Evolutionary conservation across 1,140 invertebrate genomes (phyloP), one percentile per base, ranked within the genome.

Genomic region (Hydropsyche tenuis): DNA sequence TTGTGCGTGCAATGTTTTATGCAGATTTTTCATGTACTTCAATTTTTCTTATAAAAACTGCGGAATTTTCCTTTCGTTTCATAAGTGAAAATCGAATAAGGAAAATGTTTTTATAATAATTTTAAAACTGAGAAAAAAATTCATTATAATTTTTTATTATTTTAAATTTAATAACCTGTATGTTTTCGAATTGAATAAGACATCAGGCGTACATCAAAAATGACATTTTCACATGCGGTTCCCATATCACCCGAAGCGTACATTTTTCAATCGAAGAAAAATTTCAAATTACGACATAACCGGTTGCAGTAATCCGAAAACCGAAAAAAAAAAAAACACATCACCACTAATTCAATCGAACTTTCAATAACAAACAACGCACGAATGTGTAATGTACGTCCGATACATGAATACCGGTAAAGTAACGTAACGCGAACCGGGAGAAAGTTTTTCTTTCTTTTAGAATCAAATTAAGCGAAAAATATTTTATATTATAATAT

Each of bases 381-480:
- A 37, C 30, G 30, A 37, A 37, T 37, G 9, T 37, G 30, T 37
- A 37, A 37, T 37, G 30, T 37, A 37, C 30, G 30, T 37, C 30
- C 30, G 30, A 37, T 9, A 37, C 30, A 9, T 37, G 30, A 37
- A 37, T 37, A 37, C 30, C 30, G 30, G 30, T 37, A 37, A 37
- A 4, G 14, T 51, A 51, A 51, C 43, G 22, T 65, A 30, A 65
- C 30, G 20, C 63, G 22, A 37, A 4, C 30, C 30, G 23, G 30
- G 63, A 20, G 63, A 65, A 65, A 65, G 63, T 65, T 65, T 65
- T 43, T 22, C 43, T 11, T 63, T 27, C 9, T 51, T 20, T n/a
- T 51, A 51, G 18, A 20, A 4, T 51, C 14, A n/a, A 51, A 51
- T 51, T 16, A 51, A 51, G 5, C 18, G 18, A 5, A 14, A 51